Evolutionary conservation across 2,113 vertebrate species (phyloP).

Genomic region (Petroica traversi): DNA sequence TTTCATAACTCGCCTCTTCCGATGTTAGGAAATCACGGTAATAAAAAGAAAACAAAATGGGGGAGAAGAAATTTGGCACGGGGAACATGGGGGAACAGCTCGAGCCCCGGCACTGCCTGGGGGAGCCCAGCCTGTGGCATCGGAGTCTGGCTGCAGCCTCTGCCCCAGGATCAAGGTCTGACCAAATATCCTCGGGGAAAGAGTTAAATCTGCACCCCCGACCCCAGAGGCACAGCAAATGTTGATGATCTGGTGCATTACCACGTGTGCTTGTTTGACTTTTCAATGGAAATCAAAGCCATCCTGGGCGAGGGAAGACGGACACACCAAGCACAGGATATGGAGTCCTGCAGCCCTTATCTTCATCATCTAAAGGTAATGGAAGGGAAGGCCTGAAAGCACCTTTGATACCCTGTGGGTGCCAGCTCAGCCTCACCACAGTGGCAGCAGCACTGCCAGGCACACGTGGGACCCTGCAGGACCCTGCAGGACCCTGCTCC

Average conservation of each 20-base stretch:
- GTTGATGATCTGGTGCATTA: too few species aligned
- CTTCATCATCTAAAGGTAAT: background rate
- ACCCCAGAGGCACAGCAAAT: background rate
- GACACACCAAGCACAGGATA: too few species aligned
- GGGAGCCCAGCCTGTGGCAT: background rate
- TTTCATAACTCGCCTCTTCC: constrained; percentile 65
- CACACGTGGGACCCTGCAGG: fast-evolving
- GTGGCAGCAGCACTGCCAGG: fast-evolving
- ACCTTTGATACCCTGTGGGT: fast-evolving
- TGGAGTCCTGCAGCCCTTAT: background rate
- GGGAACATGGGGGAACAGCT: background rate
- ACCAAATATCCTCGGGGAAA: background rate
- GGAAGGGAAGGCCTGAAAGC: background rate
- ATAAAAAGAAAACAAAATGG: constrained; percentile 54
- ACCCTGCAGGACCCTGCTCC: fast-evolving
- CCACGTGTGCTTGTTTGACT: background rate
- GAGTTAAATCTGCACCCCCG: background rate
- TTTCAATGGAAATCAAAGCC: background rate
- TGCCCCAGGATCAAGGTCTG: background rate
- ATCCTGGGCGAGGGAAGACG: background rate
- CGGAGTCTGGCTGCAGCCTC: background rate
- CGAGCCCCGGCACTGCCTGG: fast-evolving
- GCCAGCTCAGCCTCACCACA: background rate
- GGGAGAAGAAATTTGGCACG: background rate
- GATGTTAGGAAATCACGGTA: constrained; percentile 53